Conservation (phyloP, 2,888 invertebrate species). For the Eulithis testata region DNA sequence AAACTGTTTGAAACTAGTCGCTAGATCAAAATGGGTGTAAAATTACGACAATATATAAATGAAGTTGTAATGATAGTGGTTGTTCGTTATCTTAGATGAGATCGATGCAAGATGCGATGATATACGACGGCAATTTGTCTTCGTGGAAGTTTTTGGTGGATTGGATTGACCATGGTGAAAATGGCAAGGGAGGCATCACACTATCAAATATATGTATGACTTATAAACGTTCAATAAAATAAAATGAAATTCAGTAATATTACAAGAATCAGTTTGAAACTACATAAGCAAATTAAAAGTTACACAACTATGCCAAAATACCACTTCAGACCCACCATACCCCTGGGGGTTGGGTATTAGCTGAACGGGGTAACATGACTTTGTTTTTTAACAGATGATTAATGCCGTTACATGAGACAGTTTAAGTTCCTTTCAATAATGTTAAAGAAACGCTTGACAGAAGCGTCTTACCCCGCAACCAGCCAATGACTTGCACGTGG, state of each 20-base stretch:
- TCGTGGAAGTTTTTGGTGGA: slow-evolving; percentile 1
- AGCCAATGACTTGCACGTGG: slow-evolving; percentile 7
- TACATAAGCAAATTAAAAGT: too few species aligned
- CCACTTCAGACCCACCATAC: too few species aligned
- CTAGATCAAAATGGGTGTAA: slow-evolving; percentile 22
- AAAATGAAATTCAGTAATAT: background rate
- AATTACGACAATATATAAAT: slow-evolving; percentile 26
- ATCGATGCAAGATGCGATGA: slow-evolving; percentile 2
- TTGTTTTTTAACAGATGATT: too few species aligned
- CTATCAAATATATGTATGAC: background rate
- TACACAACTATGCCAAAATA: too few species aligned
- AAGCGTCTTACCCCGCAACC: background rate
- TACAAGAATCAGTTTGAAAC: too few species aligned
- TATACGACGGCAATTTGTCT: background rate
- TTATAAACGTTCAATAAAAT: background rate
- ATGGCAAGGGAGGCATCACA: background rate
- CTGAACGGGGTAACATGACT: too few species aligned
- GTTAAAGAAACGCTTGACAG: too few species aligned
- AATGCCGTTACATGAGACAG: too few species aligned
- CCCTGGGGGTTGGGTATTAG: too few species aligned
- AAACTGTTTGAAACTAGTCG: slow-evolving; percentile 25
- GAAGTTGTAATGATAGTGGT: slow-evolving; percentile 3
- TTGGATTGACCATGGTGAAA: background rate
- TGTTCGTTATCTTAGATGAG: slow-evolving; percentile 3
- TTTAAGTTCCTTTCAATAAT: too few species aligned